Evolutionary conservation across 2,113 vertebrate species (phyloP).

Genomic region (Hippotragus niger): DNA sequence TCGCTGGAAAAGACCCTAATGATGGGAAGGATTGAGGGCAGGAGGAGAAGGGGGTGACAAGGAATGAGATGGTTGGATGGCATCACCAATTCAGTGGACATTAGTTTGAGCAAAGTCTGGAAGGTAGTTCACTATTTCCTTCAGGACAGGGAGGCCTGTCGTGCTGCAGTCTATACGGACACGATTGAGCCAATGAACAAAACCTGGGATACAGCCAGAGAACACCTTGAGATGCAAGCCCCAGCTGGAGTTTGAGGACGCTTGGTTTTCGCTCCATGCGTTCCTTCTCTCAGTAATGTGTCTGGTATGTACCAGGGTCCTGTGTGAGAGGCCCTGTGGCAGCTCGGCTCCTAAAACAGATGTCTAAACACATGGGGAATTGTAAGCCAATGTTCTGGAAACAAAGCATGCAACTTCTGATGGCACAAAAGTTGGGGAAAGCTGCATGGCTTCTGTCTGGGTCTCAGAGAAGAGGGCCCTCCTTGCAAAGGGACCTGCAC

Average conservation of each 20-base stretch:
- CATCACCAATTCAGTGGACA: neutral
- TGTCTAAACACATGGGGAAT: neutral
- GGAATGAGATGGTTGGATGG: neutral
- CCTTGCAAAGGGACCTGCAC: neutral
- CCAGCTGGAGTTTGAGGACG: neutral
- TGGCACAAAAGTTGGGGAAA: neutral
- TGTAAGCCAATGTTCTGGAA: neutral
- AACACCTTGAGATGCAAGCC: too few relatives aligned
- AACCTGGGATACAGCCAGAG: neutral
- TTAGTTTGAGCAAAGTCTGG: neutral
- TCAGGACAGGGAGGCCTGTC: neutral
- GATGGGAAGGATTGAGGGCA: neutral
- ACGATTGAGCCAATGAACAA: neutral
- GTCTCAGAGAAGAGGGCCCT: neutral
- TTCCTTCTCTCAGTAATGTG: neutral
- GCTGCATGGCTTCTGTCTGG: neutral
- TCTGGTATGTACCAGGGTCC: neutral
- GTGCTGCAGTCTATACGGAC: neutral
- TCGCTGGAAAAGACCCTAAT: neutral
- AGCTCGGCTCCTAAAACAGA: neutral
- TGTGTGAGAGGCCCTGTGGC: neutral
- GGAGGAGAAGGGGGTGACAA: neutral
- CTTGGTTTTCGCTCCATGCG: fast-evolving
- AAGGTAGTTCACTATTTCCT: neutral
- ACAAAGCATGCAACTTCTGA: neutral